Evolutionary conservation across 1,140 invertebrate species (phyloP).

Genomic region (Metopolophium dirhodum): DNA sequence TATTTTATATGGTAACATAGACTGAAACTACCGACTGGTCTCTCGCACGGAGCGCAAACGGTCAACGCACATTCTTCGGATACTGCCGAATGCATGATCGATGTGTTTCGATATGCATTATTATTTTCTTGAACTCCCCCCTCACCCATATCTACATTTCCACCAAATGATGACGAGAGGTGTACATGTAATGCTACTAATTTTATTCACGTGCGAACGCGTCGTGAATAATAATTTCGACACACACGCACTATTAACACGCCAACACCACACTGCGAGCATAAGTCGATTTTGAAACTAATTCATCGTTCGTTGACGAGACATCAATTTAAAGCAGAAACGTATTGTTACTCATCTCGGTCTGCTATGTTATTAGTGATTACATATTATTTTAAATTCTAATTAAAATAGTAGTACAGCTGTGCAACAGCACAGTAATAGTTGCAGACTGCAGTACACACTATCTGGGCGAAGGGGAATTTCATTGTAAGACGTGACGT

Average conservation of each 20-base stretch:
- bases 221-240: constrained; percentile 35
- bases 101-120: constrained; percentile 5
- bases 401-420: neutral
- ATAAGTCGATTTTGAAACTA: neutral
- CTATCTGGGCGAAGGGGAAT: neutral
- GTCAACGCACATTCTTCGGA: neutral
- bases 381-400: neutral
- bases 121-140: neutral
- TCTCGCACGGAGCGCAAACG: neutral
- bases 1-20: neutral
- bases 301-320: constrained; percentile 10
- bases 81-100: neutral
- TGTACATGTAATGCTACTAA: neutral
- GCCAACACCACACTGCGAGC: neutral
- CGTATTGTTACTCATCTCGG: neutral
- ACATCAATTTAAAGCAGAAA: constrained; percentile 2
- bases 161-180: neutral
- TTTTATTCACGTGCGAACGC: neutral
- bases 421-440: neutral
- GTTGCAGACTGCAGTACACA: neutral
- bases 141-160: neutral
- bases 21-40: neutral
- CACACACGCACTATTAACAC: neutral
- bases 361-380: neutral
- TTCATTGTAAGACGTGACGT: neutral